phyloP scores from a whole-genome alignment of 1,140 invertebrate species.

The Penaeus chinensis region DNA sequence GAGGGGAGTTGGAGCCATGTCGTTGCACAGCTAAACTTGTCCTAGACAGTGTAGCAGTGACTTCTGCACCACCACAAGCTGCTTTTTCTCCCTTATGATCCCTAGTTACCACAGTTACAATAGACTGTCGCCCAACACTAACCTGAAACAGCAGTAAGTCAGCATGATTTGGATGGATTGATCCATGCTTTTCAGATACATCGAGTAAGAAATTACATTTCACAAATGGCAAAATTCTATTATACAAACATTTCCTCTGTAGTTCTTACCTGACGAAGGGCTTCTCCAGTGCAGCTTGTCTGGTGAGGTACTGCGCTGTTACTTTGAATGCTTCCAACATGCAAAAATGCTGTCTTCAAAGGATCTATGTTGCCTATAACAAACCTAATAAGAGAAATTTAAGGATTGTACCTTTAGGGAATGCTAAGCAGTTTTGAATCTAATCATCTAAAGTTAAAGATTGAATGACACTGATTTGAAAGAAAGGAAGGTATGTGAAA shows the following conservation, averaged over 20 bases:
- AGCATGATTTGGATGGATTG: background rate
- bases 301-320: conserved; percentile 70
- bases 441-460: too few relatives aligned
- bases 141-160: conserved; percentile 44
- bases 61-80: conserved; percentile 53
- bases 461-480: too few relatives aligned
- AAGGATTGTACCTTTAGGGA: too few relatives aligned
- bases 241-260: background rate
- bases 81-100: conserved; percentile 60
- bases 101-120: conserved; percentile 61
- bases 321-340: conserved; percentile 68
- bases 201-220: background rate
- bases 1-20: conserved; percentile 47
- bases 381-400: conserved; percentile 63
- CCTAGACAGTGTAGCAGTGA: conserved; percentile 48
- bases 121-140: conserved; percentile 45
- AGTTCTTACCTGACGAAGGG: conserved; percentile 50
- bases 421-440: too few relatives aligned
- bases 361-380: conserved; percentile 67
- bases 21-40: conserved; percentile 46
- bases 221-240: background rate
- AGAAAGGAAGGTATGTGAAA: too few relatives aligned
- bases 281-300: conserved; percentile 69
- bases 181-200: background rate
- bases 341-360: conserved; percentile 62